Evolutionary conservation across 2,888 invertebrate genomes (phyloP), one percentile per base, ranked within the genome.

Genomic region (Monoplex corrugatus): DNA sequence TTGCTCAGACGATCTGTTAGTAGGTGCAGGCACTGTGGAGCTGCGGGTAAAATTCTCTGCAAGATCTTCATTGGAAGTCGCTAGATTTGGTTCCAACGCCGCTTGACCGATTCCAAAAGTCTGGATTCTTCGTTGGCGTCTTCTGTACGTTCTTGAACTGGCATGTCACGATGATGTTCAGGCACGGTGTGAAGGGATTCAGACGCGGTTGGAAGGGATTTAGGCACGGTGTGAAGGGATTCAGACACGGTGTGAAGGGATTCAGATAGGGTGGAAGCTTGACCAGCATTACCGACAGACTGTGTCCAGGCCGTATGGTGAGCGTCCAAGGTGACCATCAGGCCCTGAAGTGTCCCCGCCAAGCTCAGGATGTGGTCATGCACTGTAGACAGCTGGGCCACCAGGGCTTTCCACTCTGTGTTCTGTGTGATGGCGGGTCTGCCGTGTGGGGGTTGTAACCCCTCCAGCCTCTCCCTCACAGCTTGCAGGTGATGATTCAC

Each of bases 381-480:
- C 16, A 32, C 19, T 2, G 44, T 16, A 0, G 13, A n/a, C 38
- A 85, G 57, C 19, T 23, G 38, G 8, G 57, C 38, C 38, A 63
- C 50, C 38, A 28, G 38, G 38, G 16, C 5, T 28, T 38, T 57
- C 85, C 85, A 85, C 10, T 38, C 23, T 2, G 35, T 2, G 8
- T 8, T 28, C 57, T 85, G 85, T 23, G 85, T 85, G 38, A 85
- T n/a, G 32, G 44, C 57, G 2, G 85, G 85, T 85, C 63, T 57
- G 50, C 63, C 63, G 38, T 85, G 85, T 23, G 57, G n/a, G 0
- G 85, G 85, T 38, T 85, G 50, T 2, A 85, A 63, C 13, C 57
- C 85, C 38, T 19, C 35, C 44, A 85, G 57, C 40, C 85, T 63
- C 23, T 85, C 63, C 6, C 40, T 85, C 38, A 57, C 38, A 3